Evolutionary conservation across 2,113 vertebrate species (phyloP).

Genomic region (Larimichthys polyactis): DNA sequence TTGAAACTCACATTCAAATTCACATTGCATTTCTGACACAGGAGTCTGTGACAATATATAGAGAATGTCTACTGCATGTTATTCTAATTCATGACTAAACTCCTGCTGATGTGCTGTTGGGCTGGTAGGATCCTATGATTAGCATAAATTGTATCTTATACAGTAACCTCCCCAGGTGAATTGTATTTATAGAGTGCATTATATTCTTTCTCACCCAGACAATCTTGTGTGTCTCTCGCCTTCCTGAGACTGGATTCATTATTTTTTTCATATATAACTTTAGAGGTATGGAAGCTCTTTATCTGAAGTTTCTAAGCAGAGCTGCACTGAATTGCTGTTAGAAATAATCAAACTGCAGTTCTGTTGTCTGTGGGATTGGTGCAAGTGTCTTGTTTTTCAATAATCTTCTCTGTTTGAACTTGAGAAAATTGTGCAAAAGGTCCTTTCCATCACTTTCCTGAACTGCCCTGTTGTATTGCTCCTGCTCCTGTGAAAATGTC

Average conservation of each 20-base stretch:
- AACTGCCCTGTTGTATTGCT: neutral
- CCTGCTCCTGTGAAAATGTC: slow-evolving; percentile 41
- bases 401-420: neutral
- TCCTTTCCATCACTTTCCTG: neutral
- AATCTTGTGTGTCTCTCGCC: neutral
- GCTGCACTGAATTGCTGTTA: too few relatives aligned
- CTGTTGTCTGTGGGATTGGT: neutral
- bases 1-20: neutral
- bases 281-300: neutral
- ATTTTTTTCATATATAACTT: neutral
- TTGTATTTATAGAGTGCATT: neutral
- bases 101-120: neutral
- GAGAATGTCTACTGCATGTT: neutral
- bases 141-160: neutral
- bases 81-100: neutral
- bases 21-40: neutral
- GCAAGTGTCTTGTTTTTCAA: neutral
- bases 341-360: too few relatives aligned
- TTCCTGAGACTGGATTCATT: neutral
- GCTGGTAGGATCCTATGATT: neutral
- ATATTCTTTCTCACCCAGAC: neutral
- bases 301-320: neutral
- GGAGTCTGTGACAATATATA: neutral
- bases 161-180: neutral
- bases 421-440: neutral